phyloP scores from a whole-genome alignment of 2,888 invertebrate species.

The Geotrupes spiniger region DNA sequence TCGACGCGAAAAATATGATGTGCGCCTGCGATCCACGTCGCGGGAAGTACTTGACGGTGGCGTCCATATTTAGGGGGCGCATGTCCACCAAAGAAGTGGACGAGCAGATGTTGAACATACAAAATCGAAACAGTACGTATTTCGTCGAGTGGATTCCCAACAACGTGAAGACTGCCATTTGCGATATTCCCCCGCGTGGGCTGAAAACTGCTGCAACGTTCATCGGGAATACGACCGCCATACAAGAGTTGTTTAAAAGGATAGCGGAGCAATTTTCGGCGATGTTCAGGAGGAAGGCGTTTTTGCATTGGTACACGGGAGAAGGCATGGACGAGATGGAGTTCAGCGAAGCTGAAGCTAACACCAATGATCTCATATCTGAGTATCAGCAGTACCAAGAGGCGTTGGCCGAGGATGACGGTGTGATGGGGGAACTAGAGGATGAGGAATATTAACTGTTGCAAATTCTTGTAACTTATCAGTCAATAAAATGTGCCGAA shows the following conservation, averaged over 20 bases:
- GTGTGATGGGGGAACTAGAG: constrained; percentile 36
- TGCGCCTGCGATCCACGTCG: constrained; percentile 83
- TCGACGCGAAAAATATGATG: constrained; percentile 87
- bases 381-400: constrained; percentile 78
- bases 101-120: constrained; percentile 63
- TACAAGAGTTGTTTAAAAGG: constrained; percentile 76
- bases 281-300: constrained; percentile 68
- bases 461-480: too few species aligned
- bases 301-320: too few species aligned
- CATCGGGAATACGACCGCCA: constrained; percentile 61
- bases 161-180: constrained; percentile 70
- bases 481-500: too few species aligned
- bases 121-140: constrained; percentile 68
- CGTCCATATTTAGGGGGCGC: constrained; percentile 74
- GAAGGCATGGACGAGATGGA: constrained; percentile 74
- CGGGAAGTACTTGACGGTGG: constrained; percentile 76
- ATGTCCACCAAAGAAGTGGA: constrained; percentile 64
- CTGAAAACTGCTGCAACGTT: constrained; percentile 43
- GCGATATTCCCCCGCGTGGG: constrained; percentile 69
- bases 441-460: too few species aligned
- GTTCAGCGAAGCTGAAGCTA: constrained; percentile 69
- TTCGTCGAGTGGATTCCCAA: constrained; percentile 67
- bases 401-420: constrained; percentile 58
- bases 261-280: constrained; percentile 54
- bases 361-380: constrained; percentile 71